These are phyloP conservation scores for Hemiprocne comata DNA, from an alignment of 2,113 vertebrate genomes.

Conservation along the genomic window DNA sequence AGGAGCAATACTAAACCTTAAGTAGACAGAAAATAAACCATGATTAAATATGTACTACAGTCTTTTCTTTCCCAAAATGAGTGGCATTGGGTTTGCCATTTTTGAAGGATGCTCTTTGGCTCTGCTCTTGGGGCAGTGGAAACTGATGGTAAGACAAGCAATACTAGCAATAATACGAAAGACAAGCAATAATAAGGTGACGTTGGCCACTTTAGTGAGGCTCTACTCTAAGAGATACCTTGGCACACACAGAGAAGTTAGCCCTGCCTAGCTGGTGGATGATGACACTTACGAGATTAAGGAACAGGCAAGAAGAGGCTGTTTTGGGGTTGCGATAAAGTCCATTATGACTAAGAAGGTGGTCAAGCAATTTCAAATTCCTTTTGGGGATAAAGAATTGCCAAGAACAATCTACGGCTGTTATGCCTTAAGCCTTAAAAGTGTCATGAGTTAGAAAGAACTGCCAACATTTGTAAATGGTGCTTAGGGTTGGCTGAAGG, in stretches of 20 bases:
- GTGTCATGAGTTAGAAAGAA: neutral
- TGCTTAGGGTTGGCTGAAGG: neutral
- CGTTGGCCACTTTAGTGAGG: neutral
- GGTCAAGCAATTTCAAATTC: neutral
- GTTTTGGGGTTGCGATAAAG: neutral
- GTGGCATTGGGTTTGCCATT: neutral
- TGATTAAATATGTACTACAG: neutral
- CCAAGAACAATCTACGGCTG: neutral
- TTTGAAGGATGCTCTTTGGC: conserved; percentile 11
- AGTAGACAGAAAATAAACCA: conserved; percentile 4
- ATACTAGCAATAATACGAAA: no score
- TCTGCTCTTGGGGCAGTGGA: neutral
- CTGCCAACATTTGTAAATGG: neutral
- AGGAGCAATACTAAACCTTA: neutral
- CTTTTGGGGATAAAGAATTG: neutral
- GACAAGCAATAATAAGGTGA: neutral
- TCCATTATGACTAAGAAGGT: neutral
- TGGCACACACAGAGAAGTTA: neutral
- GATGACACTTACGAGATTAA: neutral
- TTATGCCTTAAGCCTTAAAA: neutral
- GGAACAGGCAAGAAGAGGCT: neutral
- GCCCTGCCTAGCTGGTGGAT: neutral
- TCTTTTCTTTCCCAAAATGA: neutral
- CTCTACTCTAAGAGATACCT: neutral
- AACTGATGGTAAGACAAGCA: neutral